Evolutionary conservation across 2,113 vertebrate genomes (phyloP).

Genomic region (Onychostruthus taczanowskii): DNA sequence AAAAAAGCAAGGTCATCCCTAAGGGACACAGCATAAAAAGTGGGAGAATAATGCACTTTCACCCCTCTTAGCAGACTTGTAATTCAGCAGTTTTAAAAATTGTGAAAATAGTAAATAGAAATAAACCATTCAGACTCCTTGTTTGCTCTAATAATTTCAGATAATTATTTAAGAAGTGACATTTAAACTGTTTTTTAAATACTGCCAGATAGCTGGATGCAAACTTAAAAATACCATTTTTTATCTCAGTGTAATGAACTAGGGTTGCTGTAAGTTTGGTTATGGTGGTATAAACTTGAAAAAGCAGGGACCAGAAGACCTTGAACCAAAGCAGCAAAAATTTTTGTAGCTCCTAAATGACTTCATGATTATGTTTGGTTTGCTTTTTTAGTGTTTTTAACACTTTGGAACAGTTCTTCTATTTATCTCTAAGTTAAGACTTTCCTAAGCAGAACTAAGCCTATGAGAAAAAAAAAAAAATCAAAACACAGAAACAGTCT

Average conservation of each 20-base stretch:
- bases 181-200: neutral
- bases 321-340: neutral
- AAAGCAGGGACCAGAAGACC: neutral
- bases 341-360: neutral
- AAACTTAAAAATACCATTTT: neutral
- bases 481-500: neutral
- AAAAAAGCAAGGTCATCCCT: neutral
- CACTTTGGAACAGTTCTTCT: neutral
- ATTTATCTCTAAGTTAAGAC: neutral
- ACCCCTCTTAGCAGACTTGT: neutral
- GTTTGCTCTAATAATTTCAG: neutral
- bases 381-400: neutral
- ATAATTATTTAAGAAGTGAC: neutral
- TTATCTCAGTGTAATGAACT: neutral
- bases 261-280: neutral
- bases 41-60: neutral
- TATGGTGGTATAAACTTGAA: neutral
- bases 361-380: neutral
- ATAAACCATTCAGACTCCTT: neutral
- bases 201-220: neutral
- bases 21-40: neutral
- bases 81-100: neutral
- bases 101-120: neutral
- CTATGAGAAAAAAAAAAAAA: neutral
- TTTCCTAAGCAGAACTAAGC: neutral